Evolutionary conservation across 2,797 vertebrate species (phyloP).

Genomic region (Falco berigora): DNA sequence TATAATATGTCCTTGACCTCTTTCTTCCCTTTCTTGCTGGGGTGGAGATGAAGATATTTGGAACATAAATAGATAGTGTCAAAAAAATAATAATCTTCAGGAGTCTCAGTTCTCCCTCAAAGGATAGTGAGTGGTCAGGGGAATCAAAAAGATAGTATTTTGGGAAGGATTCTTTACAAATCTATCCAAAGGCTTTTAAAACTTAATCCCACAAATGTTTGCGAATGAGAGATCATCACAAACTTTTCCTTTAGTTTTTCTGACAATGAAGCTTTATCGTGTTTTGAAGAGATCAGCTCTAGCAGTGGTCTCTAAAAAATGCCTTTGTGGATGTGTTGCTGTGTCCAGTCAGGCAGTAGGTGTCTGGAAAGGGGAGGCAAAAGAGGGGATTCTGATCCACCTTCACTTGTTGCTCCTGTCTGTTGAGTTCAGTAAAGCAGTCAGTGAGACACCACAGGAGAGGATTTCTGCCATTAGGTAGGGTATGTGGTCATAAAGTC

Average conservation of each 20-base stretch:
- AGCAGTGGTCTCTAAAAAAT: not conserved
- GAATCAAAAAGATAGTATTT: not conserved
- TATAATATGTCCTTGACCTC: not conserved
- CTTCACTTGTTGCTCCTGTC: not conserved
- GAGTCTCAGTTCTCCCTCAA: not conserved
- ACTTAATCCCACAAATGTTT: not conserved
- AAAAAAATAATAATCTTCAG: not conserved
- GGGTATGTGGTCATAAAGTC: not conserved
- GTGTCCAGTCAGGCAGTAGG: not conserved
- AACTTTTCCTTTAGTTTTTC: not conserved
- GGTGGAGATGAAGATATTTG: not conserved
- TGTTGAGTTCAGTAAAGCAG: not conserved
- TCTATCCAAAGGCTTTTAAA: not conserved
- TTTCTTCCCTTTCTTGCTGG: conserved; percentile 23
- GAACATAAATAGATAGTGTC: not conserved
- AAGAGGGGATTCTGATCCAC: not conserved
- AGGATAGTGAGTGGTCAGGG: not conserved
- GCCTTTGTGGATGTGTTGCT: not conserved
- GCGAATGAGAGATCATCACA: not conserved
- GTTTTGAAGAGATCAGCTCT: not conserved
- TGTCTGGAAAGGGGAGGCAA: not conserved
- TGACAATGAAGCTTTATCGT: not conserved
- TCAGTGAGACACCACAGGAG: not conserved
- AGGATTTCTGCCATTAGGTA: not conserved
- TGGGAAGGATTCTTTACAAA: not conserved